A percentile compares a stretch with the other conserved stretches of the same genome.
Evolutionary conservation across 2,113 vertebrate species (phyloP).

Genomic region (Xyliphius kryptos): DNA sequence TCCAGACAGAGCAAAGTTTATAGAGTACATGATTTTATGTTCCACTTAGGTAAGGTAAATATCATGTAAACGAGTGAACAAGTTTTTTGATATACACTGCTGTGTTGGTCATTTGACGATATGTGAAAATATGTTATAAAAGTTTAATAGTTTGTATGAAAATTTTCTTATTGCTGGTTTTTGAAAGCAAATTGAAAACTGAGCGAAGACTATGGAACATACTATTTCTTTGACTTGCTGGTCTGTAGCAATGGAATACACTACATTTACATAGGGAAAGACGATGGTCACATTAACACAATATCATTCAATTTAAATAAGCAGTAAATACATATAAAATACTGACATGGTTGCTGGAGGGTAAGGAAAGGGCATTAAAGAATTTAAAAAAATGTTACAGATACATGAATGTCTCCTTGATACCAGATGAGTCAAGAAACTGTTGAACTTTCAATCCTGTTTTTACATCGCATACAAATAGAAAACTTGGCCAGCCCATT

Average conservation of each 20-base stretch:
- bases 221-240: neutral
- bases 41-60: constrained; percentile 7
- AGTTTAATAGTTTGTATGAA: neutral
- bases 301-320: constrained; percentile 2
- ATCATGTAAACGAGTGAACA: neutral
- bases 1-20: constrained; percentile 17
- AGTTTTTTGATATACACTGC: neutral
- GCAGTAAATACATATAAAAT: constrained; percentile 12
- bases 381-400: neutral
- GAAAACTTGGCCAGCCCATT: neutral
- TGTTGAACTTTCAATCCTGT: too few relatives aligned
- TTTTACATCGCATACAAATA: too few relatives aligned
- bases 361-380: constrained; percentile 23
- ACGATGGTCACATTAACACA: constrained; percentile 18
- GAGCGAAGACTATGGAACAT: neutral
- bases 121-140: too few relatives aligned
- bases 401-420: neutral
- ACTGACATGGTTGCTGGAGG: constrained; percentile 2
- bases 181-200: neutral
- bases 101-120: too few relatives aligned
- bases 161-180: neutral
- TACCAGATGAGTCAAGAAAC: neutral
- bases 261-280: constrained; percentile 5
- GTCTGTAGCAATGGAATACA: constrained; percentile 56
- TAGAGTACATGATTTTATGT: constrained; percentile 9